Evolutionary conservation across 35 echinoderm and acorn worm species (phyloP).

Genomic region (Stichopus chloronotus): DNA sequence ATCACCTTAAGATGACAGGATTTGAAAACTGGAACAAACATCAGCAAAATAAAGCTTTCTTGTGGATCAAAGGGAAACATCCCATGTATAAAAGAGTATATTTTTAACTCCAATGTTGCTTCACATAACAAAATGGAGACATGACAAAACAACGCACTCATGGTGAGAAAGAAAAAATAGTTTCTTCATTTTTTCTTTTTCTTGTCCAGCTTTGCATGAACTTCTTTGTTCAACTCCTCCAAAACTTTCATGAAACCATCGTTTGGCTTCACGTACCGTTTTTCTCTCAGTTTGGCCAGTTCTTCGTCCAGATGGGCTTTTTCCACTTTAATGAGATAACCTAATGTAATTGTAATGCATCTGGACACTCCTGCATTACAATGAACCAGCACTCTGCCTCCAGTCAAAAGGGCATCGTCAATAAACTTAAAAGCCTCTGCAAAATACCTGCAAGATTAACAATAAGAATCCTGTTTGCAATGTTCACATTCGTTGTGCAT

Average conservation of each 20-base stretch:
- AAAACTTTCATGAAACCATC: constrained; percentile 80
- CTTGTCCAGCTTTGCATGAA: constrained; percentile 14
- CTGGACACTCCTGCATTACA: constrained; percentile 90
- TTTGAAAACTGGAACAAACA: no score
- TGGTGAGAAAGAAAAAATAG: background rate
- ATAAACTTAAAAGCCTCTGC: constrained; percentile 76
- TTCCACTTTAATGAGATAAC: constrained; percentile 73
- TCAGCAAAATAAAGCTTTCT: no score
- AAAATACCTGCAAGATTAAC: constrained; percentile 45
- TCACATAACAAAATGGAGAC: no score
- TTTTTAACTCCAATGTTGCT: no score
- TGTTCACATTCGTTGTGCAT: background rate
- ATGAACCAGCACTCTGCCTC: constrained; percentile 73
- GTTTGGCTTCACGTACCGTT: constrained; percentile 71
- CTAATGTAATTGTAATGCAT: constrained; percentile 68
- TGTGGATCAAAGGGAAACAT: no score
- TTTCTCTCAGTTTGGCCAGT: constrained; percentile 45
- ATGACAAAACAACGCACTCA: background rate
- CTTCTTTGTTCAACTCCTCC: constrained; percentile 55
- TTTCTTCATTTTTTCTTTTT: constrained; percentile 4
- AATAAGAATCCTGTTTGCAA: background rate
- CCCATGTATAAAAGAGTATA: no score
- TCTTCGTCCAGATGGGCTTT: constrained; percentile 45
- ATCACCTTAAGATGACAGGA: no score
- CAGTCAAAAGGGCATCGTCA: constrained; percentile 51